phyloP scores from a whole-genome alignment of 1,140 invertebrate species.

The Dreissena polymorpha region DNA sequence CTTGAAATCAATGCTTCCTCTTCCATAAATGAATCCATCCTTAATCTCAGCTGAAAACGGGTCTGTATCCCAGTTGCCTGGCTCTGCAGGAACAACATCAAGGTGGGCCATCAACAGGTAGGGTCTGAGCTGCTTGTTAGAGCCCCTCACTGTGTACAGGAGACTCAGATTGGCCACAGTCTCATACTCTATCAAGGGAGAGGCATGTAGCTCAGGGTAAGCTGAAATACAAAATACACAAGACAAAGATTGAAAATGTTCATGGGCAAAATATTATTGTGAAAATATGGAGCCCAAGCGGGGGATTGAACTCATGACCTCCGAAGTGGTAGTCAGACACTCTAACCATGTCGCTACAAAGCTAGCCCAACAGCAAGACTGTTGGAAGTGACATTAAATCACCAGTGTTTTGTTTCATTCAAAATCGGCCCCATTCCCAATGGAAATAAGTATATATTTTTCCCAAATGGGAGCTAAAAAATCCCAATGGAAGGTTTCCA shows the following conservation, averaged over 20 bases:
- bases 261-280: background rate
- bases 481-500: too few species aligned
- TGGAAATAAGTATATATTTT: too few species aligned
- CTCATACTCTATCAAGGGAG: constrained; percentile 77
- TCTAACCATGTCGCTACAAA: too few species aligned
- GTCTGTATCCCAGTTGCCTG: constrained; percentile 80
- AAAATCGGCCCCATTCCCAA: too few species aligned
- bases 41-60: constrained; percentile 81
- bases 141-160: constrained; percentile 79
- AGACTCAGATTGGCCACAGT: constrained; percentile 81
- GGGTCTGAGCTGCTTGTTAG: constrained; percentile 78
- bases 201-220: constrained; percentile 80
- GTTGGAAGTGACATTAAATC: too few species aligned
- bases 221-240: constrained; percentile 74
- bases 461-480: too few species aligned
- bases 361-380: too few species aligned
- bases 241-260: background rate
- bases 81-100: constrained; percentile 83
- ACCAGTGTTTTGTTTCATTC: too few species aligned
- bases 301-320: too few species aligned
- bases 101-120: constrained; percentile 82
- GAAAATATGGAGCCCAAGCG: too few species aligned
- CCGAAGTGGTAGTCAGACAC: too few species aligned
- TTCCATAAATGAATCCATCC: constrained; percentile 82
- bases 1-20: constrained; percentile 83